Conservation (phyloP, 2,113 vertebrate genomes). For the Acanthochromis polyacanthus region DNA sequence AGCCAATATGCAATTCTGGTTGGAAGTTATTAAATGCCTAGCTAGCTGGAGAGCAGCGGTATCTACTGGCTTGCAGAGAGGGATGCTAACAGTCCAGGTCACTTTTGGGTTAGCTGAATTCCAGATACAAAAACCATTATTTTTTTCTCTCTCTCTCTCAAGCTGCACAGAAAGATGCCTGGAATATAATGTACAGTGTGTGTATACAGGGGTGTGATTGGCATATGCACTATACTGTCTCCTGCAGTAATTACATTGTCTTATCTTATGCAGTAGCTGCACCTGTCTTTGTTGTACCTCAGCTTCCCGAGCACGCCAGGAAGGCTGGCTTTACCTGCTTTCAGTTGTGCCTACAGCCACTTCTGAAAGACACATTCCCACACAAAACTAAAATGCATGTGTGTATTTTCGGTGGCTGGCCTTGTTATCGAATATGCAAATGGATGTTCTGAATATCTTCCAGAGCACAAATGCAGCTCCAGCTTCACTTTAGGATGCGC, state of each 20-base stretch:
- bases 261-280: conserved; percentile 61
- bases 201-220: conserved; percentile 34
- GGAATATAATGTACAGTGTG: conserved; percentile 30
- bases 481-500: conserved; percentile 19
- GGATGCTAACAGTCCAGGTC: conserved; percentile 25
- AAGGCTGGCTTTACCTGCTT: conserved; percentile 36
- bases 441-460: conserved; percentile 22
- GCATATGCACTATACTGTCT: conserved; percentile 33
- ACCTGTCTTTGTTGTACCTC: conserved; percentile 57
- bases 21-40: conserved; percentile 33
- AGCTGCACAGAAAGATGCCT: conserved; percentile 24
- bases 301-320: conserved; percentile 35
- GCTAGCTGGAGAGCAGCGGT: conserved; percentile 15
- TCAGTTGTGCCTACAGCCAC: conserved; percentile 8
- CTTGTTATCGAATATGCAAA: conserved; percentile 34
- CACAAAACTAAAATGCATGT: conserved; percentile 19
- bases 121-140: conserved; percentile 30
- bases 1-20: conserved; percentile 17
- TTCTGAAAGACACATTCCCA: conserved; percentile 44
- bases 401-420: conserved; percentile 14
- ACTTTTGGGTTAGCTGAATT: conserved; percentile 41
- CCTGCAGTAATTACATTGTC: conserved; percentile 61
- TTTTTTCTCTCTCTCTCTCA: conserved; percentile 10
- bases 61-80: conserved; percentile 10
- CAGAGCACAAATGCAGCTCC: not conserved